Percentiles rank a stretch among this genome's conserved stretches.
Evolutionary conservation across 2,113 vertebrate genomes (phyloP).

Genomic region (Odocoileus hemionus): DNA sequence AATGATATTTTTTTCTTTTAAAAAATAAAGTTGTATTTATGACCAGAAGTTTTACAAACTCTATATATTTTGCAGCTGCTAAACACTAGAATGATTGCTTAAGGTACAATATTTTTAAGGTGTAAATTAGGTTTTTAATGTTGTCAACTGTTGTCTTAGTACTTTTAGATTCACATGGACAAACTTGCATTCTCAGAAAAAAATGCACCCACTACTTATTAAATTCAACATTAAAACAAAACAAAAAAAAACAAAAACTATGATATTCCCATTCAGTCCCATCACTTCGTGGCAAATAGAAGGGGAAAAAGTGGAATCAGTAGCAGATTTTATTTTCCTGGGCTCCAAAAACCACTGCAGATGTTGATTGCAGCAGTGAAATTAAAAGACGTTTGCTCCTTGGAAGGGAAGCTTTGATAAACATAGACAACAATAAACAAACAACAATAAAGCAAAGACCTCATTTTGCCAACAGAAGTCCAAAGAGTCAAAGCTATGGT

Average conservation of each 20-base stretch:
- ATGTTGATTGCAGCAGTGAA: neutral
- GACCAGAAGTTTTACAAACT: conserved; percentile 52
- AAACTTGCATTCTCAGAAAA: neutral
- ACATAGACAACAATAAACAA: neutral
- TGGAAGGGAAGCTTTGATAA: neutral
- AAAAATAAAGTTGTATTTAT: conserved; percentile 68
- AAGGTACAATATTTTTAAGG: conserved; percentile 36
- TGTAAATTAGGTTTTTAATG: conserved; percentile 52
- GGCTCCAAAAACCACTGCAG: neutral
- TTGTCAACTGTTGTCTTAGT: neutral
- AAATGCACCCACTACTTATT: neutral
- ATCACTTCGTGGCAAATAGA: neutral
- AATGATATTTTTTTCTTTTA: conserved; percentile 67
- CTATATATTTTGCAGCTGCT: conserved; percentile 60
- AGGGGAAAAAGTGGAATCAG: neutral
- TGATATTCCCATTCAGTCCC: fast-evolving
- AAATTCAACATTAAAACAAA: neutral
- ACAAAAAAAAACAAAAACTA: neutral
- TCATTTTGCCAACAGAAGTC: neutral
- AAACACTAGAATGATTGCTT: conserved; percentile 30
- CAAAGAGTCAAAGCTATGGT: neutral
- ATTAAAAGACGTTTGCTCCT: neutral
- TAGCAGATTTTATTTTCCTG: neutral
- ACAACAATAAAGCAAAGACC: neutral
- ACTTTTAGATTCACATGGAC: neutral